phyloP scores from a whole-genome alignment of 2,797 vertebrate species.

The Miichthys miiuy region DNA sequence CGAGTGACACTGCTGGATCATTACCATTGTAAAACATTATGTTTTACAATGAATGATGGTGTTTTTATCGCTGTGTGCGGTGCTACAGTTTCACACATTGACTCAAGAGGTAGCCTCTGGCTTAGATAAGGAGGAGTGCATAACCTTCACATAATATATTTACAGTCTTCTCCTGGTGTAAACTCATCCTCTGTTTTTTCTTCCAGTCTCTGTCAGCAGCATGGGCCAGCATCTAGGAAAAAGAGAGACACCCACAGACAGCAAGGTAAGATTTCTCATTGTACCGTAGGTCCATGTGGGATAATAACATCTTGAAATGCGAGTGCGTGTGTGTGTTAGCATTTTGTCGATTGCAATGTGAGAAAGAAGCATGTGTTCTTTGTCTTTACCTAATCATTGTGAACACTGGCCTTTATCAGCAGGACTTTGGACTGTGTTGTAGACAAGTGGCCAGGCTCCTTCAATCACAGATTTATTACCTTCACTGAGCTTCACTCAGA shows the following conservation, averaged over 20 bases:
- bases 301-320: background rate
- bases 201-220: constrained; percentile 79
- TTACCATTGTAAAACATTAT: too few species aligned
- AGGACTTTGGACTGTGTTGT: constrained; percentile 70
- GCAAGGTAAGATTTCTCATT: constrained; percentile 70
- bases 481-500: constrained; percentile 19
- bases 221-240: constrained; percentile 85
- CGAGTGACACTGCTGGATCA: too few species aligned
- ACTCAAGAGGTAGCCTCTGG: constrained; percentile 12
- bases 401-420: constrained; percentile 62
- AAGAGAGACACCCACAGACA: constrained; percentile 64
- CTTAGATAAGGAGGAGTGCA: constrained; percentile 43
- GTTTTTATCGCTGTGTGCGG: constrained; percentile 9
- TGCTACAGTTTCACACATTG: constrained; percentile 21
- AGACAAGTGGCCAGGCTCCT: constrained; percentile 23
- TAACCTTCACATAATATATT: constrained; percentile 33
- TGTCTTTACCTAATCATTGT: constrained; percentile 42
- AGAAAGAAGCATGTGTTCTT: constrained; percentile 46
- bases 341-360: constrained; percentile 2
- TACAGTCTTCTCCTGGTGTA: constrained; percentile 27
- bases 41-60: background rate
- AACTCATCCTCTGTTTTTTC: constrained; percentile 45
- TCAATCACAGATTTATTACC: constrained; percentile 45
- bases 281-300: background rate
- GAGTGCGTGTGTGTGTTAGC: background rate